These are phyloP conservation scores for Tonatia bakeri DNA, from an alignment of 2,113 vertebrate genomes.

Conservation along the genomic window DNA sequence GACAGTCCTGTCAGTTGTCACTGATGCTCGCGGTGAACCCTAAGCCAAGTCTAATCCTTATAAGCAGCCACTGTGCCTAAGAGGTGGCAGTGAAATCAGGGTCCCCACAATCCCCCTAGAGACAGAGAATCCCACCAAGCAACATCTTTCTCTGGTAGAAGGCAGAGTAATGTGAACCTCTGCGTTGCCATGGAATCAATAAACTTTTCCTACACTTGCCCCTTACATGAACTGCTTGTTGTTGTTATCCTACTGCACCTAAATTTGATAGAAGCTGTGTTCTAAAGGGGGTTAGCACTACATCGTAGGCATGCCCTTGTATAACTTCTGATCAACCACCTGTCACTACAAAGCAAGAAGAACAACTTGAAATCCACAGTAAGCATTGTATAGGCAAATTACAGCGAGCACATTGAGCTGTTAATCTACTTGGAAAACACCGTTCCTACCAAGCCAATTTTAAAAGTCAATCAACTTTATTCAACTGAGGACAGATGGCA, in stretches of 20 bases:
- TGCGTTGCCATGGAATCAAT: not conserved
- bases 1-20: not conserved
- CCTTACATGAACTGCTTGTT: not conserved
- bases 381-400: conserved; percentile 37
- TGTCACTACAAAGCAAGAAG: conserved; percentile 38
- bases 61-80: not conserved
- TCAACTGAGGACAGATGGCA: conserved; percentile 44
- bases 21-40: not conserved
- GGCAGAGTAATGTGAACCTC: not conserved
- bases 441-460: conserved; percentile 18
- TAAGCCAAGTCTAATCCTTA: not conserved
- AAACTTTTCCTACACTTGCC: not conserved
- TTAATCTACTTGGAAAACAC: conserved; percentile 61
- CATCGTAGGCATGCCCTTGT: not conserved
- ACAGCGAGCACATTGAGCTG: conserved; percentile 45
- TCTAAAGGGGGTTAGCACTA: not conserved
- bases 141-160: not conserved
- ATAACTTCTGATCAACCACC: conserved; percentile 30
- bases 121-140: not conserved
- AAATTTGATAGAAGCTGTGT: not conserved
- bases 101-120: too few relatives aligned
- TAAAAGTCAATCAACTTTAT: conserved; percentile 20
- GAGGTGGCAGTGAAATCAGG: not conserved
- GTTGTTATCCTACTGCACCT: not conserved
- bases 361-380: conserved; percentile 46